Base-by-base conservation (phyloP, 2,797 vertebrate species). In the Hydrocynus forskahlii region DNA sequence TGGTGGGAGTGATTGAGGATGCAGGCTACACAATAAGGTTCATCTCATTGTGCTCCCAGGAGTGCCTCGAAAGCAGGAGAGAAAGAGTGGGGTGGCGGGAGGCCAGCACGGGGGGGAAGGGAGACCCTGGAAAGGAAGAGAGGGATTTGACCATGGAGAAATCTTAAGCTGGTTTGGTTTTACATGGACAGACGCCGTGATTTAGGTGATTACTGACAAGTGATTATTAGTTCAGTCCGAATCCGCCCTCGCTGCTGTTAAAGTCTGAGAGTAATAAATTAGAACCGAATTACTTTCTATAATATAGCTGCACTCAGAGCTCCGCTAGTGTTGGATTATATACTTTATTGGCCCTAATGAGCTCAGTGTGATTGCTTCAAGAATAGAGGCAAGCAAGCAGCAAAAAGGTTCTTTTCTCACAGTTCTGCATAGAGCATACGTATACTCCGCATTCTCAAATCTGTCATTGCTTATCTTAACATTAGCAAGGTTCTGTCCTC, bases 1-100 rank as follows among this genome's bases (percentile, higher is more conserved):
- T 54, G 43, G 40, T 23, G 63, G 64, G 38, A 16, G 35, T 45
- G 59, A 45, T 43, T 67, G 64, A 67, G 64, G 64, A 67, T 13
- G 17, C 17, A 5, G 64, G 7, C 64, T 19, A 76, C 23, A 59
- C 63, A 62, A 52, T 76, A 48, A 35, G 50, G 48, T 50, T 75
- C 57, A 62, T 25, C 59, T 25, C 73, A 45, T n/a, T 67, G 60
- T 64, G 38, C 25, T 43, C 64, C 64, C 64, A 67, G 64, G 64
- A 43, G 64, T 43, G 64, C 38, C 64, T 43, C 8, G 38, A 43
- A 67, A 67, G 21, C 38, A 17, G 64, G 64, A 67, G 4, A 64
- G 62, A 17, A 2, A 14, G 62, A 14, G 62, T 1, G 17, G 17
- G 16, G 7, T 1, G 62, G 62, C 25, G 29, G 5, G 14, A 9